phyloP scores from a whole-genome alignment of 2,797 vertebrate species.

The Podargus strigoides region DNA sequence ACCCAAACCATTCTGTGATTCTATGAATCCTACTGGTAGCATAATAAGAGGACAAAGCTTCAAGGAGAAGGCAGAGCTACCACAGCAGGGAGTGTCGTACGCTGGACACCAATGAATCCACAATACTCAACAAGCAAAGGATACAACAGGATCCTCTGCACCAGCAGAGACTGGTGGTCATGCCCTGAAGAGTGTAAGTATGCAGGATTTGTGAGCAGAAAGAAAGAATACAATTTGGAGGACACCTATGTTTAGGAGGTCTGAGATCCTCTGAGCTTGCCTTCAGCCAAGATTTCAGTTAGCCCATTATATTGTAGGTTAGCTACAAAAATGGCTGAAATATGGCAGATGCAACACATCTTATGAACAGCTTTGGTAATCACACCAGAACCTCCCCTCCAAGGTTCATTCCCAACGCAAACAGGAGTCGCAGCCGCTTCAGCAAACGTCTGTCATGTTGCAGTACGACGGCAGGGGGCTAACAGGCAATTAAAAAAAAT shows the following conservation, averaged over 20 bases:
- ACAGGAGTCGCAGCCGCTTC: background rate
- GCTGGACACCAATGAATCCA: accelerated
- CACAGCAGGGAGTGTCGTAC: background rate
- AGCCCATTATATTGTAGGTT: accelerated
- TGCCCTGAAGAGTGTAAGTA: background rate
- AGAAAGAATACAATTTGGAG: background rate
- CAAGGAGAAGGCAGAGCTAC: background rate
- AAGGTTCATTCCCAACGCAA: background rate
- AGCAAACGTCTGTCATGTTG: background rate
- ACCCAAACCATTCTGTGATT: too few relatives aligned
- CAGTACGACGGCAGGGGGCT: conserved; percentile 19
- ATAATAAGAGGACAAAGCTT: too few relatives aligned
- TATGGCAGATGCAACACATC: background rate
- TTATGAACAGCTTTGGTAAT: background rate
- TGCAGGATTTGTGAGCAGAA: background rate
- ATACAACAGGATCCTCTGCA: background rate
- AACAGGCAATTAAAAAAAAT: conserved; percentile 10
- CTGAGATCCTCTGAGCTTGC: background rate
- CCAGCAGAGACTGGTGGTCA: background rate
- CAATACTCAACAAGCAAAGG: background rate
- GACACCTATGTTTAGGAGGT: background rate
- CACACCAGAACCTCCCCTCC: background rate
- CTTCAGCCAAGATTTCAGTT: background rate
- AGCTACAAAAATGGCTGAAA: background rate
- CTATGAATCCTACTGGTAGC: too few relatives aligned